Percentiles rank a stretch among this genome's conserved stretches.
Conservation (phyloP, 2,888 invertebrate species). For the Odontothrips loti region DNA sequence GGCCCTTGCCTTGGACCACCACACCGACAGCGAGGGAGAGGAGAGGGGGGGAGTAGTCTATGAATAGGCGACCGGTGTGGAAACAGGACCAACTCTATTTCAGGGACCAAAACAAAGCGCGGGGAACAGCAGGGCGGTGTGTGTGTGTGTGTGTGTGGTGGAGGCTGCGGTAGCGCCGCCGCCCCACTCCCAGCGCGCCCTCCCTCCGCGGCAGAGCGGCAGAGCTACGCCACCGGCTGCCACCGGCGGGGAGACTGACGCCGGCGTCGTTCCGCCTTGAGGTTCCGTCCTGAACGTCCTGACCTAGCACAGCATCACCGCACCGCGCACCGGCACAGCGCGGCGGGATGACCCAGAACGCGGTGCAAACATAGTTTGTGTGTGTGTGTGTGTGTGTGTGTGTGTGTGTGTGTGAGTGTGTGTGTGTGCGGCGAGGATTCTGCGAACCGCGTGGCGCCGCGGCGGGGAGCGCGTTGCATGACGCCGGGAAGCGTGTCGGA, state of each 20-base stretch:
- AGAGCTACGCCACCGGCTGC: too few species aligned
- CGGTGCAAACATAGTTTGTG: too few species aligned
- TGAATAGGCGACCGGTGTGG: conserved; percentile 17
- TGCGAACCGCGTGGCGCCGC: not conserved
- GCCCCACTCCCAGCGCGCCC: not conserved
- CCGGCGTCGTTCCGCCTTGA: too few species aligned
- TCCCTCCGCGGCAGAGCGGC: too few species aligned
- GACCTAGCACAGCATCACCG: too few species aligned
- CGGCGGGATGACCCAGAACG: too few species aligned
- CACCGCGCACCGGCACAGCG: too few species aligned
- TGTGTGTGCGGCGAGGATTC: not conserved
- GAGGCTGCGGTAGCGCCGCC: not conserved
- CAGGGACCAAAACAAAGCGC: conserved; percentile 17
- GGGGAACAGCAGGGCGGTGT: not conserved
- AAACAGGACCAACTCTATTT: conserved; percentile 25
- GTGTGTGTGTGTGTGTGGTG: not conserved
- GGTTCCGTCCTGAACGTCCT: too few species aligned
- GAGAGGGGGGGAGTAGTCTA: not conserved
- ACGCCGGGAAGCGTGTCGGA: not conserved
- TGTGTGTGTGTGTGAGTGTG: too few species aligned
- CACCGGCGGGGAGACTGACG: too few species aligned
- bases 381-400: too few species aligned
- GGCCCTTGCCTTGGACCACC: conserved; percentile 6
- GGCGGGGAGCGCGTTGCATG: not conserved
- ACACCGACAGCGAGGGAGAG: not conserved